Conservation (phyloP, 1,140 invertebrate species). For the Pogonus chalceus region DNA sequence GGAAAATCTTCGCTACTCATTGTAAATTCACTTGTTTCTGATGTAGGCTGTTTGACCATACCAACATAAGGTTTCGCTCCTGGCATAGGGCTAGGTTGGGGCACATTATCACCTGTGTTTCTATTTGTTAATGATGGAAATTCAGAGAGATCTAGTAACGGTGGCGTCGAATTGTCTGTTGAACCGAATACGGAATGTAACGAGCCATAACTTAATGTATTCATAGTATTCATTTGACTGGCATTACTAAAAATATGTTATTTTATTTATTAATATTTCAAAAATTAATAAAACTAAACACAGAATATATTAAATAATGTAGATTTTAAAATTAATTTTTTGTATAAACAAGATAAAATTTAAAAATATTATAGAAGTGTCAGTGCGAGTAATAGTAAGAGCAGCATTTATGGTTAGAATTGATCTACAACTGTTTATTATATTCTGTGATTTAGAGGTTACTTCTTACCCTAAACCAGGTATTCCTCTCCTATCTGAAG, state of each 20-base stretch:
- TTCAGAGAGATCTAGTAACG: slow-evolving; percentile 77
- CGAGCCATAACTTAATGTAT: slow-evolving; percentile 54
- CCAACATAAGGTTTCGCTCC: slow-evolving; percentile 87
- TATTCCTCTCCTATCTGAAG: slow-evolving; percentile 66
- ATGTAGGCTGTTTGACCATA: slow-evolving; percentile 90
- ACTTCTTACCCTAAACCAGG: slow-evolving; percentile 51
- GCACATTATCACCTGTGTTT: slow-evolving; percentile 59
- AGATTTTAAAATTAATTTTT: slow-evolving; percentile 1
- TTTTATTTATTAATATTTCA: slow-evolving; percentile 51
- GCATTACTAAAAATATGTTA: slow-evolving; percentile 49
- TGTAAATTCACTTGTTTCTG: slow-evolving; percentile 88
- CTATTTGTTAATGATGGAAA: slow-evolving; percentile 82
- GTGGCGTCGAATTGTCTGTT: slow-evolving; percentile 66
- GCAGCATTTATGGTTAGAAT: background rate
- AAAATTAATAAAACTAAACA: slow-evolving; percentile 17
- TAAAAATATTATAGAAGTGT: background rate
- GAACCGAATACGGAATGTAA: slow-evolving; percentile 68
- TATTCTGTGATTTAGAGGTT: slow-evolving; percentile 8
- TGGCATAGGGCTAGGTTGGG: slow-evolving; percentile 67
- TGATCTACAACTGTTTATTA: background rate
- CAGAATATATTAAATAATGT: background rate
- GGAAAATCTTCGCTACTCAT: slow-evolving; percentile 99
- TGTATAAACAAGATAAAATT: background rate
- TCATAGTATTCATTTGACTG: slow-evolving; percentile 52
- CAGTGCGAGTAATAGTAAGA: background rate